Base-by-base conservation (phyloP, 2,113 vertebrate species). In the Octodon degus region DNA sequence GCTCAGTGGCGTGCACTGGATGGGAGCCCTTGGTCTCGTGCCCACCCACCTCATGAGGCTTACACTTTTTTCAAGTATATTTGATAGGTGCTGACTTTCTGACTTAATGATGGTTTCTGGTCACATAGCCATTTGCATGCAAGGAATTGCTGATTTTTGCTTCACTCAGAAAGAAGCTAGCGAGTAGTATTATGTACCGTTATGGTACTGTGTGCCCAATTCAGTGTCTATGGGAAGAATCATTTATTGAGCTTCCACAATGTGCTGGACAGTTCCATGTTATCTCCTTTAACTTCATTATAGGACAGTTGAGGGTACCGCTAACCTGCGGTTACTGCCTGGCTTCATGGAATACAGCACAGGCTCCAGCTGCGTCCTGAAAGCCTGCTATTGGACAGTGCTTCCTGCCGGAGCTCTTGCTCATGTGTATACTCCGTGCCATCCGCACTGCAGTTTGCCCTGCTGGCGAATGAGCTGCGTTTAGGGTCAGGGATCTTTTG, bases 191-290 rank as follows among this genome's bases (percentile, higher is more conserved):
- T 74, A 47, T 3, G 94, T 34, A 43, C 55, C 17, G 4, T 58
- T 19, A 0, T 9, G 76, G 19, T 8, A 70, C 32, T 19, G 11
- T 89, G 50, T 72, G 40, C 79, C 63, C n/a, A 74, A 37, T 83
- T 94, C 13, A 9, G 47, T 68, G 40, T 77, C 68, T 94, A 37
- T 25, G 43, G 24, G 55, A 90, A 91, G 58, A 55, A 34, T 63
- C 81, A 72, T 60, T 86, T 88, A 89, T 79, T 94, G 79, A 80
- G n/a, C 24, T 93, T 96, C 43, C 82, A 17, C 55, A 62, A 14
- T 13, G 19, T 62, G 20, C 34, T 83, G 5, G 40, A 4, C 20
- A 40, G 24, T 82, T 93, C 76, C 22, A 50, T n/a, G 0, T 43
- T 84, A 43, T 63, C 22, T 80, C 79, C 65, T 88, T 91, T 86